These are phyloP conservation scores for Cotesia glomerata DNA, from an alignment of 1,140 invertebrate genomes.

Conservation along the genomic window DNA sequence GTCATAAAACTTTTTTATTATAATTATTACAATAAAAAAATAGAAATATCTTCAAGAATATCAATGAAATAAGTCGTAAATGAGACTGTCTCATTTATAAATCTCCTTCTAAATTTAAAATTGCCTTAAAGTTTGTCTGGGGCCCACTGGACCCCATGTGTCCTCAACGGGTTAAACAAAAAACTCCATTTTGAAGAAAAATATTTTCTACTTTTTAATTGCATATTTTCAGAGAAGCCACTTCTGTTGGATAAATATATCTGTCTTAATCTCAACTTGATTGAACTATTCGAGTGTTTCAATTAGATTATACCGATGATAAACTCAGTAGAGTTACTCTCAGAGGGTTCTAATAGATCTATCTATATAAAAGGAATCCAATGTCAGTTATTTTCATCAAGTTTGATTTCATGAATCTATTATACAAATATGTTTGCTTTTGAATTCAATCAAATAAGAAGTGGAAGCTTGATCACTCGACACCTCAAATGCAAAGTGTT, in stretches of 20 bases:
- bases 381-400: slow-evolving; percentile 6
- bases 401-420: slow-evolving; percentile 4
- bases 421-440: slow-evolving; percentile 19
- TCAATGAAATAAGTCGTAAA: no score
- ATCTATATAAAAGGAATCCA: background rate
- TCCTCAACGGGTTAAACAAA: no score
- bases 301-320: slow-evolving; percentile 25
- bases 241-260: background rate
- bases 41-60: no score
- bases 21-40: no score
- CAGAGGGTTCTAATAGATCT: background rate
- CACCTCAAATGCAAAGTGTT: no score
- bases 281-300: slow-evolving; percentile 21
- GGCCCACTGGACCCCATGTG: no score
- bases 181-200: no score
- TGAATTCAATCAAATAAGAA: slow-evolving; percentile 4
- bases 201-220: no score
- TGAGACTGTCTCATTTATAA: no score
- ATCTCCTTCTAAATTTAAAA: no score
- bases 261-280: background rate
- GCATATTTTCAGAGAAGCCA: background rate
- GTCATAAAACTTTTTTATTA: no score
- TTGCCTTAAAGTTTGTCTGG: no score
- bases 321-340: slow-evolving; percentile 1
- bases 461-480: background rate